A percentile compares a stretch with the other conserved stretches of the same genome.
Conservation (phyloP, 2,797 vertebrate genomes). For the Coilia nasus region DNA sequence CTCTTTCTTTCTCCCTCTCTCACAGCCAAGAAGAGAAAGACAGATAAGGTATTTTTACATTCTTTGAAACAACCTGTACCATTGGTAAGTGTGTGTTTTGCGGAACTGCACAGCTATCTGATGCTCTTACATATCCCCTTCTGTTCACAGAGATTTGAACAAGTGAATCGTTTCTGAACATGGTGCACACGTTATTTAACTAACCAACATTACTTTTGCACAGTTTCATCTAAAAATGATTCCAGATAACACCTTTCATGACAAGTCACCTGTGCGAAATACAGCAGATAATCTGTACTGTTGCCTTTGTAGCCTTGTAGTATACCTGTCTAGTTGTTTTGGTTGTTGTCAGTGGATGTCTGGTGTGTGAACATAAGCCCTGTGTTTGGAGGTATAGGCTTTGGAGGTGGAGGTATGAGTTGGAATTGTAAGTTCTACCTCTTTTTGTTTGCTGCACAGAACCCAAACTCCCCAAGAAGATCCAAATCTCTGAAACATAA, state of each 20-base stretch:
- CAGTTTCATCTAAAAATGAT: neutral
- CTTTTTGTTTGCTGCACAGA: conserved; percentile 68
- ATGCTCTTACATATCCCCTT: conserved; percentile 6
- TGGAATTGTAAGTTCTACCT: neutral
- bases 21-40: conserved; percentile 94
- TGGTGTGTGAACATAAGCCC: neutral
- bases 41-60: conserved; percentile 86
- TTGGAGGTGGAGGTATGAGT: neutral
- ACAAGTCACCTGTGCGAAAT: neutral
- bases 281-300: neutral
- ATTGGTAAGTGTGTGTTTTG: conserved; percentile 45
- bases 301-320: neutral
- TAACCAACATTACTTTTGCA: neutral
- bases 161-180: neutral
- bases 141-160: neutral
- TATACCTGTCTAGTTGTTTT: neutral
- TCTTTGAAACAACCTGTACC: conserved; percentile 45
- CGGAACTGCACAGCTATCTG: neutral
- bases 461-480: conserved; percentile 94
- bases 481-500: conserved; percentile 96
- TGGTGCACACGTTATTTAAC: neutral
- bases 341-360: neutral
- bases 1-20: conserved; percentile 45
- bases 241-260: neutral
- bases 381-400: neutral